These are phyloP conservation scores for Tupaia tana DNA, from an alignment of 2,113 vertebrate species.

Conservation along the genomic window DNA sequence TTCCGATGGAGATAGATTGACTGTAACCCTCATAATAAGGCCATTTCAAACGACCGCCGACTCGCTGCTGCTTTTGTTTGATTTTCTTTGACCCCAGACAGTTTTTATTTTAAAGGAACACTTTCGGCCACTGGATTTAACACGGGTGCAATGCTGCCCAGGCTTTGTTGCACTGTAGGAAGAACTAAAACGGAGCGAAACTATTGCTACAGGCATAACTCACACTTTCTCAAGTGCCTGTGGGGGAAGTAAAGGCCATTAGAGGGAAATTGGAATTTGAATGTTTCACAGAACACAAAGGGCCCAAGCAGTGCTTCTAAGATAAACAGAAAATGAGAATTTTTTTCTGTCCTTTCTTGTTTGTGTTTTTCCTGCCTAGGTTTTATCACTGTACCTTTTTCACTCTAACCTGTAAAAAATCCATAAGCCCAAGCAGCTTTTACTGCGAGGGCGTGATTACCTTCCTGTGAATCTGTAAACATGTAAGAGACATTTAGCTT, in stretches of 20 bases:
- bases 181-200: constrained; percentile 53
- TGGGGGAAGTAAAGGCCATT: constrained; percentile 54
- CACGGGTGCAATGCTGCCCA: constrained; percentile 33
- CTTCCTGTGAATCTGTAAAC: background rate
- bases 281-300: constrained; percentile 54
- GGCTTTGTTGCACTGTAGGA: background rate
- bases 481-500: background rate
- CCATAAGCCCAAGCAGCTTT: constrained; percentile 31
- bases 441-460: constrained; percentile 19
- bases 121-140: constrained; percentile 36
- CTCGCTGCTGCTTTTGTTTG: constrained; percentile 47
- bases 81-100: constrained; percentile 32
- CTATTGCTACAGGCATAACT: constrained; percentile 27
- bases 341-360: background rate
- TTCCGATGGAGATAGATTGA: constrained; percentile 17
- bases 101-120: constrained; percentile 48
- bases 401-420: constrained; percentile 5
- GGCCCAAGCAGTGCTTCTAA: constrained; percentile 40
- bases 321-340: constrained; percentile 56
- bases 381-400: constrained; percentile 44
- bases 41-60: constrained; percentile 2
- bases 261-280: constrained; percentile 70
- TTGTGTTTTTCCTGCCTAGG: background rate
- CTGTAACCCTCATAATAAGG: background rate
- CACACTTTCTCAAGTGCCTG: constrained; percentile 53